Evolutionary conservation across 2,888 invertebrate species (phyloP), one percentile per base, ranked within the genome.

Genomic region (Hermaeophaga mercurialis): DNA sequence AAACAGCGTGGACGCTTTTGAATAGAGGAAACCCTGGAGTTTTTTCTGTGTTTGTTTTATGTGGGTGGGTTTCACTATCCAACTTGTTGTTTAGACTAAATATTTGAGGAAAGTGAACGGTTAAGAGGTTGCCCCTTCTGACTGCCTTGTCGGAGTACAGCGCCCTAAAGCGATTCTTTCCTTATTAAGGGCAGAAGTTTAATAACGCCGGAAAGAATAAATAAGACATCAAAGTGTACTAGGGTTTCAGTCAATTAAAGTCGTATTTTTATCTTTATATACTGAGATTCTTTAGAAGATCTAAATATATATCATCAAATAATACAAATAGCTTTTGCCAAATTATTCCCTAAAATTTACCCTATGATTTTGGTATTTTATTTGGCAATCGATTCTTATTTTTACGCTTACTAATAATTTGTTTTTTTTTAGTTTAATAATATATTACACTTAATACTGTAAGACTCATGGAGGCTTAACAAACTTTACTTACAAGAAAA

Each of bases 11-110:
- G 39, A 14, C 11, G 26, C 39, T 11, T 49, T 49, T 49, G 39
- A 38, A 28, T 15, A 28, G 18, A 49, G 39, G 38, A 39, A 49
- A 19, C 3, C 18, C 39, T 12, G 12, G 18, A 28, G 31, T 49
- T 49, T 49, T 49, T 46, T 38, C 11, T 3, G 17, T 49, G 39
- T 49, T 49, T 49, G 24, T 39, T 39, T 49, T 49, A 9, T 33
- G 28, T 17, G 28, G 34, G 39, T 17, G 49, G 31, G 19, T 28
- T 41, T 28, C 39, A 49, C 49, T 38, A 18, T 41, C 39, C 11
- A 9, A 8, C 17, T 49, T 18, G 49, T 49, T 39, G 39, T 18
- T 28, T 31, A 19, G 49, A 39, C 39, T 39, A 39, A 39, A 39
- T 39, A 39, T 39, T 39, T 39, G 39, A 39, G 18, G 39, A 39